Evolutionary conservation across 2,888 invertebrate species (phyloP), one percentile per base, ranked within the genome.

Genomic region (Eristalis intricaria): DNA sequence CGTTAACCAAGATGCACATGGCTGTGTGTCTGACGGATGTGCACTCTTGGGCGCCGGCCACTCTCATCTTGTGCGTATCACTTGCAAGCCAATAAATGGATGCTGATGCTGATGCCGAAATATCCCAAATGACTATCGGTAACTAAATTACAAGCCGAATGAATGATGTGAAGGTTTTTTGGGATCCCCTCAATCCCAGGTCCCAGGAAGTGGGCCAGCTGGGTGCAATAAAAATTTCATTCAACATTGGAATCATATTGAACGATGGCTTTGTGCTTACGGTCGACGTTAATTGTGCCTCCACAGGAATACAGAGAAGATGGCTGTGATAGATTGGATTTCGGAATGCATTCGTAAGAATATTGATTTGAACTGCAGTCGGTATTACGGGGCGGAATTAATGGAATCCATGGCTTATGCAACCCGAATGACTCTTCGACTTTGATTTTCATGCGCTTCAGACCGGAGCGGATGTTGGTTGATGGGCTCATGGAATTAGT

Each of bases 131-230:
- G 71, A 29, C 78, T 64, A 29, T 60, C 29, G 64, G 70, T 56
- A 43, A 71, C 56, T 71, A 43, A 65, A 79, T 65, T 78, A 56
- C 78, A 40, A 65, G 35, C 43, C 76, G 15, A 22, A 64, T 65
- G 65, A 79, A 40, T 79, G 71, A 79, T 71, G 65, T 38, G 43
- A 15, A 10, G 40, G 15, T 43, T 43, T 43, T 43, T n/a, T 15
- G 40, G 40, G 10, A 10, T 1, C 2, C 13, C 15, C 4, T 2
- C 26, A 26, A 26, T 26, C 11, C 2, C 15, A 8, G 40, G 40
- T 11, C 15, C 40, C 40, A 43, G 40, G 40, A 43, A 15, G 15
- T 40, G 40, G 40, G 43, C 4, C 43, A 15, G 1, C 4, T 43
- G 15, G n/a, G 43, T 43, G 43, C n/a, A 43, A 43, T 43, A 43